phyloP scores from a whole-genome alignment of 2,888 invertebrate genomes.

The Leptinotarsa tumamoca region DNA sequence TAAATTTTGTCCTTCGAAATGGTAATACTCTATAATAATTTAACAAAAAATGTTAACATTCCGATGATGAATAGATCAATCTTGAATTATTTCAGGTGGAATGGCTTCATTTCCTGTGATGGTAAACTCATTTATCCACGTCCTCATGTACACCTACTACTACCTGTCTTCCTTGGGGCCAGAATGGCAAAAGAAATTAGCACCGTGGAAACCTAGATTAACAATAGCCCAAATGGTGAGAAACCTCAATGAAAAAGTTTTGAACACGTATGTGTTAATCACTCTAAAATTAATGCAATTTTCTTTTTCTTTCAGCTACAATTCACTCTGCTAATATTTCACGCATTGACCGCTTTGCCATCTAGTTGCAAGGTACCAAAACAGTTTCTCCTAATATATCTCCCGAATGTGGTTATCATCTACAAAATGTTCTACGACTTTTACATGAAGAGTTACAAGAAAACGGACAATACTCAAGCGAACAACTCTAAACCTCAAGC shows the following conservation, averaged over 20 bases:
- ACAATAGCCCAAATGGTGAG: constrained; percentile 76
- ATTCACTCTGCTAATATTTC: constrained; percentile 74
- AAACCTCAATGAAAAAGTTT: not conserved
- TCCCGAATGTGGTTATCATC: constrained; percentile 74
- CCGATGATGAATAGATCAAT: no score
- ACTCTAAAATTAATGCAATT: not conserved
- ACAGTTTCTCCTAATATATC: constrained; percentile 69
- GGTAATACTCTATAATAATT: no score
- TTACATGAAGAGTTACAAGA: constrained; percentile 72
- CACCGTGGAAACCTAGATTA: constrained; percentile 71
- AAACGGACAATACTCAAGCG: constrained; percentile 51
- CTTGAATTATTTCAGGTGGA: constrained; percentile 70
- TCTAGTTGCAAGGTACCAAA: constrained; percentile 72
- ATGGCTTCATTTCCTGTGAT: constrained; percentile 75
- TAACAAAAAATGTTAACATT: no score
- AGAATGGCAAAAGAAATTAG: constrained; percentile 68
- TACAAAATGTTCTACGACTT: constrained; percentile 81
- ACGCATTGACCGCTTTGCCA: constrained; percentile 69
- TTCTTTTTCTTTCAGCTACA: constrained; percentile 63
- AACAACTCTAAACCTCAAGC: not conserved
- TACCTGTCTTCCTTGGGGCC: constrained; percentile 75
- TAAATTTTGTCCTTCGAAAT: no score
- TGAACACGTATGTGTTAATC: no score
- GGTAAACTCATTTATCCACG: constrained; percentile 77
- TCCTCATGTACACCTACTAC: constrained; percentile 84